phyloP scores from a whole-genome alignment of 35 echinoderm and acorn worm species.

The Apostichopus japonicus region DNA sequence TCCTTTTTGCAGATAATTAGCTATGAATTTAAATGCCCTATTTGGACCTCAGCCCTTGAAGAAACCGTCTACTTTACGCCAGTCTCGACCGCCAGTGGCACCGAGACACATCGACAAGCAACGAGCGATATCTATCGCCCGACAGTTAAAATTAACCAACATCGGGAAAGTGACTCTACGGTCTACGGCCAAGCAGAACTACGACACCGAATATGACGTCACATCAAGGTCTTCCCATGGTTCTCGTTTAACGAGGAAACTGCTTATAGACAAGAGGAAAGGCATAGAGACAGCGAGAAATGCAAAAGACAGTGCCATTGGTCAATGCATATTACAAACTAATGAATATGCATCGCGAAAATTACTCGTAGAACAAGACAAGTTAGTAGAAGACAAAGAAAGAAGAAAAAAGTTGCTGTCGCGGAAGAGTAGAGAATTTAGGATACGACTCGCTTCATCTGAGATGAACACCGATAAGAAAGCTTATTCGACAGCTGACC shows the following conservation, averaged over 20 bases:
- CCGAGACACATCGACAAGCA: constrained; percentile 88
- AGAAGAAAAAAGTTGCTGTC: constrained; percentile 53
- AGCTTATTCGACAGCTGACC: not conserved
- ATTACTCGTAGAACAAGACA: constrained; percentile 54
- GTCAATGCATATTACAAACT: constrained; percentile 83
- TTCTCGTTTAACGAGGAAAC: constrained; percentile 57
- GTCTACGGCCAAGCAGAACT: constrained; percentile 49
- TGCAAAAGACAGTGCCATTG: constrained; percentile 82
- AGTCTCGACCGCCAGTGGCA: constrained; percentile 39
- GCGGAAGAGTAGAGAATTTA: constrained; percentile 80
- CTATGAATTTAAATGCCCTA: constrained; percentile 24
- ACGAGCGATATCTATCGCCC: constrained; percentile 76
- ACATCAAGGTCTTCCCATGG: not conserved
- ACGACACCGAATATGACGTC: not conserved
- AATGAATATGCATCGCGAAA: constrained; percentile 88
- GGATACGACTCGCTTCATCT: not conserved
- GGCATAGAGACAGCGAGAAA: constrained; percentile 78
- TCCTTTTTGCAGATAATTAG: not conserved
- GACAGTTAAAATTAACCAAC: constrained; percentile 72
- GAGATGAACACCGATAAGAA: not conserved
- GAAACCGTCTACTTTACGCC: constrained; percentile 75
- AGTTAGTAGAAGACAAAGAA: constrained; percentile 69
- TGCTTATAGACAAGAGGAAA: constrained; percentile 74
- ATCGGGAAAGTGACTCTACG: constrained; percentile 90
- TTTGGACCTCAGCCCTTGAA: constrained; percentile 69